phyloP scores from a whole-genome alignment of 1,140 invertebrate species.

The Mycetomoellerius zeteki region DNA sequence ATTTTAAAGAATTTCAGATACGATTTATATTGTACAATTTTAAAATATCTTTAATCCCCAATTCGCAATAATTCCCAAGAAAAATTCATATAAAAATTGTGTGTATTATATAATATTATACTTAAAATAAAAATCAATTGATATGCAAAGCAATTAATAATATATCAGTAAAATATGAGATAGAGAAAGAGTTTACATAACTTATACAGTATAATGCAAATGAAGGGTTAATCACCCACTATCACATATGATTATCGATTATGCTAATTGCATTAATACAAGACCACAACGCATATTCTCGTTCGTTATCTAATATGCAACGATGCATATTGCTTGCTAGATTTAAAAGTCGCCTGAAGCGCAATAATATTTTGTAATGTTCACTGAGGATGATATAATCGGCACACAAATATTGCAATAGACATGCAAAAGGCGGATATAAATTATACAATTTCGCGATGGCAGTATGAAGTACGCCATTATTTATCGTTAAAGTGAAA shows the following conservation, averaged over 20 bases:
- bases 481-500: conserved; percentile 48
- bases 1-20: not conserved
- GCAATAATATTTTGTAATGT: conserved; percentile 42
- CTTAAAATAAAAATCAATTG: not conserved
- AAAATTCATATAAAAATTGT: not conserved
- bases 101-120: too few relatives aligned
- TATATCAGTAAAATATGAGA: conserved; percentile 21
- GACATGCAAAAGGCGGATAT: conserved; percentile 23
- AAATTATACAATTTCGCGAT: conserved; percentile 37
- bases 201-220: not conserved
- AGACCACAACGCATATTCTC: not conserved
- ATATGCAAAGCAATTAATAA: conserved; percentile 28
- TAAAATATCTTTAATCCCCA: not conserved
- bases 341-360: conserved; percentile 25
- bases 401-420: conserved; percentile 13
- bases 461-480: conserved; percentile 13
- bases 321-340: not conserved
- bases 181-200: not conserved
- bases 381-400: not conserved
- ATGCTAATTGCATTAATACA: conserved; percentile 1
- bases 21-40: not conserved
- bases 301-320: conserved; percentile 22
- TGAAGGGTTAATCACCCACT: not conserved
- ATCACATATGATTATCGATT: not conserved
- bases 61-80: not conserved